Percentiles rank a stretch among this genome's conserved stretches.
phyloP scores from a whole-genome alignment of 2,113 vertebrate genomes.

The Psilopsiagon aurifrons region DNA sequence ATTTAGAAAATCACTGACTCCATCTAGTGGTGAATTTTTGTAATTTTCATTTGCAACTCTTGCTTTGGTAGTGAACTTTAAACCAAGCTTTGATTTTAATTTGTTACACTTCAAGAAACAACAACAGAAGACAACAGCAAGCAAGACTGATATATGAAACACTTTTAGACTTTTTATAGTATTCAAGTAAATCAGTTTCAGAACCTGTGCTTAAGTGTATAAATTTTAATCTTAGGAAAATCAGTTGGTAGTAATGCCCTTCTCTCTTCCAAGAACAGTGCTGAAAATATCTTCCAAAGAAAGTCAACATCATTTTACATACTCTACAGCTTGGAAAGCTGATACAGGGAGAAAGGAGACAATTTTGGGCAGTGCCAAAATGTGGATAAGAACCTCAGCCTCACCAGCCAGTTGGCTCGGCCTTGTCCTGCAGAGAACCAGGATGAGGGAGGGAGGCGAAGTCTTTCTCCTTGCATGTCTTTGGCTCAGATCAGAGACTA shows the following conservation, averaged over 20 bases:
- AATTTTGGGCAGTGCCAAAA: background rate
- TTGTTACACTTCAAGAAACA: background rate
- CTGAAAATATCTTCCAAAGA: background rate
- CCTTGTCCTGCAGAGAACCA: background rate
- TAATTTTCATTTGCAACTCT: conserved; percentile 16
- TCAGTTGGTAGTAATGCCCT: background rate
- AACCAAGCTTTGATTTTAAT: background rate
- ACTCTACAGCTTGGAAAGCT: background rate
- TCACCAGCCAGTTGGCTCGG: background rate
- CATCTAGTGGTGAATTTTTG: conserved; percentile 76
- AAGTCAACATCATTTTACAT: background rate
- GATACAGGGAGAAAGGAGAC: background rate
- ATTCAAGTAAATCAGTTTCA: background rate
- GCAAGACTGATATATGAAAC: background rate
- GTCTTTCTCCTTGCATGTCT: background rate
- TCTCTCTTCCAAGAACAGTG: background rate
- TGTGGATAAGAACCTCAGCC: background rate
- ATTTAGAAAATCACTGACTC: conserved; percentile 76
- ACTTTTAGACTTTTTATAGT: background rate
- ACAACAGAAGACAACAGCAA: background rate
- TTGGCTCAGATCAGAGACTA: background rate
- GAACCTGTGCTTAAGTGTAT: background rate
- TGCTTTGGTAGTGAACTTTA: background rate
- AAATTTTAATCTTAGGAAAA: background rate
- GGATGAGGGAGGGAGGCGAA: background rate